Evolutionary conservation across 2,888 invertebrate species (phyloP).

Genomic region (Sialis fuliginosa): DNA sequence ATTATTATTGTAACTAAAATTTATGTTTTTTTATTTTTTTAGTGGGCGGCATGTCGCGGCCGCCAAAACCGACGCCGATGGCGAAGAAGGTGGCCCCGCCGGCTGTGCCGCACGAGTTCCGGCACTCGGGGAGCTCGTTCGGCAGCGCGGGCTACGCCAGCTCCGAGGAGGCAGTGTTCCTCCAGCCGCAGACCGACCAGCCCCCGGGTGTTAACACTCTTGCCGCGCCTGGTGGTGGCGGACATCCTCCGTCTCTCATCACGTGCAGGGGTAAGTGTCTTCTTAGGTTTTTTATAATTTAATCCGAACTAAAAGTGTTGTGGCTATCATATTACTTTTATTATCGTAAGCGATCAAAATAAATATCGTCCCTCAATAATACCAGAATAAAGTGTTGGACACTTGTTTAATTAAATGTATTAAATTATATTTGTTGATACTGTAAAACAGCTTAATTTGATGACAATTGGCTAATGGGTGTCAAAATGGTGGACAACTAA

Average conservation of each 20-base stretch:
- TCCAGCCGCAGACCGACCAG: slow-evolving; percentile 18
- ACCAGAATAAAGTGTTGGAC: no score
- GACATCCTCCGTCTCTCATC: not conserved
- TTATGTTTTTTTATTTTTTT: slow-evolving; percentile 25
- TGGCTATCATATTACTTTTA: no score
- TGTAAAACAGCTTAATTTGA: no score
- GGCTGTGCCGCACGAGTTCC: slow-evolving; percentile 64
- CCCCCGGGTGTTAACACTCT: slow-evolving; percentile 28
- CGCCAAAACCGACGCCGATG: slow-evolving; percentile 64
- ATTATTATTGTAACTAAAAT: not conserved
- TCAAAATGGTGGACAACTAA: no score
- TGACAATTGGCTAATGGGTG: no score
- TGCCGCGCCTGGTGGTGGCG: slow-evolving; percentile 9
- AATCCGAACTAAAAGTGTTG: no score
- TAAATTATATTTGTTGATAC: no score
- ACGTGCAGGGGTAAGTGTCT: no score
- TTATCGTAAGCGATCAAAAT: no score
- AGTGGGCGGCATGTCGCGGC: slow-evolving; percentile 84
- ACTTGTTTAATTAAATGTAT: no score
- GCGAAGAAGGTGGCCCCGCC: slow-evolving; percentile 85
- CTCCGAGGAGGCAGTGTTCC: slow-evolving; percentile 54
- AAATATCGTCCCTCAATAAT: no score
- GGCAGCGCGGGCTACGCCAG: slow-evolving; percentile 62
- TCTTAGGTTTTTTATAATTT: no score
- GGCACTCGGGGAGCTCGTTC: slow-evolving; percentile 66